Evolutionary conservation across 2,888 invertebrate genomes (phyloP).

Genomic region (Xiphydria camelus): DNA sequence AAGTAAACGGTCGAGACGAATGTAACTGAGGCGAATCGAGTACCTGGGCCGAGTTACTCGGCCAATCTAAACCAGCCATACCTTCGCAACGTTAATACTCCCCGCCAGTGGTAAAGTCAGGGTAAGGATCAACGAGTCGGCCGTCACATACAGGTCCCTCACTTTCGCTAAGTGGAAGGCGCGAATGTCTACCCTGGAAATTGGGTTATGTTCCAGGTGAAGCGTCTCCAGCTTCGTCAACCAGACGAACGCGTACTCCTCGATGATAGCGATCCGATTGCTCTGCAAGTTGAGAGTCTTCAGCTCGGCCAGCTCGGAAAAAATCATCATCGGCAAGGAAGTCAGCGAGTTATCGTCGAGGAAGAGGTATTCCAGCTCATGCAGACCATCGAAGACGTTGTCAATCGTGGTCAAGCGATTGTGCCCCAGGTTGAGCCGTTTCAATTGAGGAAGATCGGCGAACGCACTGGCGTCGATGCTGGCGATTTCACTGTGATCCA

Average conservation of each 20-base stretch:
- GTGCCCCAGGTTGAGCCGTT: conserved; percentile 52
- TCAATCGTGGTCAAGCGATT: conserved; percentile 54
- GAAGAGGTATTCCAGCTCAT: conserved; percentile 47
- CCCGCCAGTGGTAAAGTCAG: no score
- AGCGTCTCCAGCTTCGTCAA: conserved; percentile 48
- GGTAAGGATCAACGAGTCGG: no score
- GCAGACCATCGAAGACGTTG: conserved; percentile 26
- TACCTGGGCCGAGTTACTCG: no score
- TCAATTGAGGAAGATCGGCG: conserved; percentile 41
- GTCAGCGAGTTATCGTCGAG: conserved; percentile 54
- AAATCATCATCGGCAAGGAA: conserved; percentile 49
- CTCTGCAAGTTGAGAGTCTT: conserved; percentile 51
- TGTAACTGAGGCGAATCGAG: no score
- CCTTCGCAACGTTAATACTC: no score
- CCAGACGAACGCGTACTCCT: conserved; percentile 54
- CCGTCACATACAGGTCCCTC: no score
- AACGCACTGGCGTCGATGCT: conserved; percentile 52
- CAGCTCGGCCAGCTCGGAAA: conserved; percentile 50
- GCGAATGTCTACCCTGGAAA: no score
- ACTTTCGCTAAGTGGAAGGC: no score
- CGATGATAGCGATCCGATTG: conserved; percentile 52
- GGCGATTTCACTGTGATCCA: conserved; percentile 53
- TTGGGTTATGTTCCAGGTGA: no score
- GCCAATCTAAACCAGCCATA: no score
- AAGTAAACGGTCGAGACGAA: no score